Evolutionary conservation across 1,140 invertebrate genomes (phyloP), one percentile per base, ranked within the genome.

Genomic region (Drosophila baimaii): DNA sequence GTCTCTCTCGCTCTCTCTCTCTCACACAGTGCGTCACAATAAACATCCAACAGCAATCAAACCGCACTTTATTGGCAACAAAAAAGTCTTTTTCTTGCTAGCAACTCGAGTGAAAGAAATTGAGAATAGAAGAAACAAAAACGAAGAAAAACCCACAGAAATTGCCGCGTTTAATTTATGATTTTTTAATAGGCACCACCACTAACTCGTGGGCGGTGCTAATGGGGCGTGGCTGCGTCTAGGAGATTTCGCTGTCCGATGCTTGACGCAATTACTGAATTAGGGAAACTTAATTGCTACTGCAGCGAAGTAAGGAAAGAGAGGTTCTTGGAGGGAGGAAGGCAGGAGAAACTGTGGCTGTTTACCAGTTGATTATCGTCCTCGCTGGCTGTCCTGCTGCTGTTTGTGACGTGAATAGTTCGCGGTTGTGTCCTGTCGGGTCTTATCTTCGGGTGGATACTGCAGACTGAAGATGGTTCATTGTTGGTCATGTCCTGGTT

Each of bases 31-130:
- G 29, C 29, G 29, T 33, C 37, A 17, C 43, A 65, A 64, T 51
- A 69, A 70, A 47, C 68, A 56, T 25, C 31, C 63, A 70, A 47
- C 31, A 27, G 59, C 58, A 70, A 70, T 70, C 64, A 69, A 69
- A 71, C 6, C 31, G 17, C 46, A 27, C 33, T 69, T 69, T 69
- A 69, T 69, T 65, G 59, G 46, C 27, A 25, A 27, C 61, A n/a
- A 51, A 43, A 51, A 52, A 15, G 13, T 12, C 10, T 27, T 13
- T 46, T 33, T 65, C 43, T 17, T 5, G 1, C n/a, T n/a, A 35
- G 44, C 33, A 41, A 51, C 25, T 31, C 27, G 17, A 49, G 33
- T n/a, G 19, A 15, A 68, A 41, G 27, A 35, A 31, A 65, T 46
- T 17, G 31, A 10, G 59, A n/a, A 52, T n/a, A 33, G 25, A 41